These are phyloP conservation scores for Drosophila rufa DNA, from an alignment of 1,140 invertebrate genomes.

Conservation along the genomic window DNA sequence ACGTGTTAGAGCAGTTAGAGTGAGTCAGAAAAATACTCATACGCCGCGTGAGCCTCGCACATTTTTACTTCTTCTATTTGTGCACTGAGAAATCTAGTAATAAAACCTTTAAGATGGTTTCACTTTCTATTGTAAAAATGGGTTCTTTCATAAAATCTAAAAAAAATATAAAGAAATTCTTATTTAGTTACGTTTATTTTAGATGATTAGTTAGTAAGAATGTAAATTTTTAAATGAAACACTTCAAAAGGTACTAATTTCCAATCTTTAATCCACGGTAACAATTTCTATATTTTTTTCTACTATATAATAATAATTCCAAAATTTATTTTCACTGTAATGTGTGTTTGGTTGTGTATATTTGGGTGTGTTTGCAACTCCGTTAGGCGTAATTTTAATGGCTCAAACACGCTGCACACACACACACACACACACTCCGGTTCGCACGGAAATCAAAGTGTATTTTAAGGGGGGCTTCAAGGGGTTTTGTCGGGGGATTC, in stretches of 20 bases:
- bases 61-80: constrained; percentile 64
- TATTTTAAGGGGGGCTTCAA: constrained; percentile 36
- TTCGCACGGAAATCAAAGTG: constrained; percentile 72
- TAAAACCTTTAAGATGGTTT: background rate
- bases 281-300: background rate
- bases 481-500: constrained; percentile 20
- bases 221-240: no score
- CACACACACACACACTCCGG: constrained; percentile 17
- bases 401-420: constrained; percentile 68
- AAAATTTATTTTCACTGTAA: constrained; percentile 2
- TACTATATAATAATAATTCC: background rate
- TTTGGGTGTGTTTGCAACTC: constrained; percentile 54
- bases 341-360: constrained; percentile 43
- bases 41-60: constrained; percentile 68
- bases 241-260: no score
- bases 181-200: background rate
- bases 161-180: background rate
- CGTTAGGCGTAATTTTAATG: constrained; percentile 83
- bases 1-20: constrained; percentile 59
- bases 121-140: background rate
- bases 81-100: constrained; percentile 5
- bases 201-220: no score
- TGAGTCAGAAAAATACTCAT: constrained; percentile 66
- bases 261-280: background rate
- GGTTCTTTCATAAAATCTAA: background rate